These are phyloP conservation scores for Scolanthus callimorphus DNA, from an alignment of 92 coral and sea anemone species.

Conservation along the genomic window DNA sequence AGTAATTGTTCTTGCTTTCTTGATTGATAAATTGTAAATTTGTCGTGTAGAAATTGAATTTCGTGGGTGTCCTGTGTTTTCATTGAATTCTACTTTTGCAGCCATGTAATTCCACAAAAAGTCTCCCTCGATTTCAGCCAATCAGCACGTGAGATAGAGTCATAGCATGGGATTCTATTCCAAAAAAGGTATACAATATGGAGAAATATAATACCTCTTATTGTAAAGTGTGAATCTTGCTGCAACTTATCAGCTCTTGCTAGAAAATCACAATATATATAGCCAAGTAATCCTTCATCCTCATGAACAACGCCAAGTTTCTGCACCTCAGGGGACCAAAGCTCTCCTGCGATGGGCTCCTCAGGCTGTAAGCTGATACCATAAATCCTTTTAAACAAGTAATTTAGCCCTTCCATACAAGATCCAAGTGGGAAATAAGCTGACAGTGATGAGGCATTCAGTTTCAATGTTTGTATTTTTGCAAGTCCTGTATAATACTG, in stretches of 20 bases:
- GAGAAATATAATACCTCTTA: too few species aligned
- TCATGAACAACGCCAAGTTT: constrained; percentile 90
- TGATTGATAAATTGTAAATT: too few species aligned
- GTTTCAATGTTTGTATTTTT: constrained; percentile 58
- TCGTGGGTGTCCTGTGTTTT: too few species aligned
- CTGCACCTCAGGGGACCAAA: constrained; percentile 91
- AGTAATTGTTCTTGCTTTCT: too few species aligned
- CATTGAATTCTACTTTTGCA: too few species aligned
- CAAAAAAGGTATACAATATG: too few species aligned
- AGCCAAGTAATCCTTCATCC: constrained; percentile 83
- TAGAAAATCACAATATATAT: constrained; percentile 92
- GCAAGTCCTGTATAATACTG: constrained; percentile 84
- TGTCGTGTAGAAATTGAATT: too few species aligned
- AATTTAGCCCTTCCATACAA: constrained; percentile 90
- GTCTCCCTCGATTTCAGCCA: too few species aligned
- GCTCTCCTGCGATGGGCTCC: constrained; percentile 77
- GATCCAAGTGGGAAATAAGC: constrained; percentile 94
- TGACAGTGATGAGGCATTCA: constrained; percentile 58
- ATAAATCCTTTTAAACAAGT: constrained; percentile 71
- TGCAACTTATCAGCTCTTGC: constrained; percentile 76
- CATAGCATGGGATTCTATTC: too few species aligned
- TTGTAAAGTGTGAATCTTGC: constrained; percentile 95
- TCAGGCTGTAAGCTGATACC: constrained; percentile 68
- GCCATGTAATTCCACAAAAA: too few species aligned
- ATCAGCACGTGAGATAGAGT: too few species aligned